Evolutionary conservation across 2,888 invertebrate species (phyloP), one percentile per base, ranked within the genome.

Genomic region (Timema cristinae): DNA sequence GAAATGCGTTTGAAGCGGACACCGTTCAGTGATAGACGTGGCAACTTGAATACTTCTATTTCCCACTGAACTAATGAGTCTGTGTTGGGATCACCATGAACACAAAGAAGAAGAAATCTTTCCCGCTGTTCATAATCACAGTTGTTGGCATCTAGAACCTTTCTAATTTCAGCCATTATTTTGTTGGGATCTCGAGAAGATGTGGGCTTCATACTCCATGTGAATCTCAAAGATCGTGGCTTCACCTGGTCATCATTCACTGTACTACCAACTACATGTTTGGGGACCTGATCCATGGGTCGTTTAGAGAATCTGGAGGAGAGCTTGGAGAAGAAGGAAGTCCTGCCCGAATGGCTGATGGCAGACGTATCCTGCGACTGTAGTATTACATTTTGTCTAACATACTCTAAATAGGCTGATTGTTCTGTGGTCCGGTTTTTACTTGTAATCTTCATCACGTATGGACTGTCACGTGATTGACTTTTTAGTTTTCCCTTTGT

Each of bases 171-270:
- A 76, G 95, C 93, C 97, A 99, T 98, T 82, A 99, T 99, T 84
- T 98, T 98, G 82, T 96, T 95, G 67, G 99, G 99, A 83, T 98
- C 97, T 83, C 98, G 87, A 71, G 97, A 95, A 76, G 97, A 97
- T 67, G 99, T 99, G 68, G 99, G 99, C 87, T 99, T 99, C 99
- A 99, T 99, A 81, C 97, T 98, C 98, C 99, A 99, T 73, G 99
- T 99, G 87, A 99, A 99, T 77, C 99, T 91, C 75, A 99, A 88
- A 76, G 97, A 97, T 73, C 98, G 89, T 59, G 98, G 98, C 84
- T 98, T 98, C 77, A 96, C 93, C 80, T 96, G 93, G 83, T 96
- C 97, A 79, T 96, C 96, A 81, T 90, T 89, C 78, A 89, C 87
- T 77, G 88, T 86, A 81, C 87, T 85, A 81, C 85, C 84, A 84